phyloP scores from a whole-genome alignment of 2,113 vertebrate genomes.

The Muscicapa adusta region DNA sequence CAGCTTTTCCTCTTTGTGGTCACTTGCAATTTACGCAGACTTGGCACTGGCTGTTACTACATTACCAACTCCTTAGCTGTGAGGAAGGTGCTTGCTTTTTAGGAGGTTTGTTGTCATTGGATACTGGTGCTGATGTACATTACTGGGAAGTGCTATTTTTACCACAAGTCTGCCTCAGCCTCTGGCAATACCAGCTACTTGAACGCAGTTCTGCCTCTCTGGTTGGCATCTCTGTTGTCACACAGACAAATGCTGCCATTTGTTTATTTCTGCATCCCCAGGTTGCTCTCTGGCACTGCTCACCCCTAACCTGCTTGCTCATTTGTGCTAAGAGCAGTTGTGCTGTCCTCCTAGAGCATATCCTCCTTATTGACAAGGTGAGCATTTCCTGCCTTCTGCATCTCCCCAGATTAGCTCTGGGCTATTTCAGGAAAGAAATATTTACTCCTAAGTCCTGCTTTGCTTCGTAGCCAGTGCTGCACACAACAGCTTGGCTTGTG shows the following conservation, averaged over 20 bases:
- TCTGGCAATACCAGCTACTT: constrained; percentile 50
- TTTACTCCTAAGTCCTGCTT: not conserved
- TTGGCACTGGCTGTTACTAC: not conserved
- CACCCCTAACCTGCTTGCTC: not conserved
- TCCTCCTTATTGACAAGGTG: not conserved
- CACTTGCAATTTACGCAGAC: not conserved
- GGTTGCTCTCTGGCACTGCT: not conserved
- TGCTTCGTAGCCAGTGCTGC: not conserved
- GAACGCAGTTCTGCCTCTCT: not conserved
- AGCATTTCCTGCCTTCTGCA: not conserved
- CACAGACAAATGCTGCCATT: not conserved
- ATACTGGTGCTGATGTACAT: constrained; percentile 34
- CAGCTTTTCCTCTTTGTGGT: not conserved
- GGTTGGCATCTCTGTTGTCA: not conserved
- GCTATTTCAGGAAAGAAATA: not conserved
- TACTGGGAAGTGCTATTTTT: constrained; percentile 49
- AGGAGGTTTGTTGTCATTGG: constrained; percentile 40
- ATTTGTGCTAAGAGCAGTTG: not conserved
- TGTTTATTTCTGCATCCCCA: not conserved
- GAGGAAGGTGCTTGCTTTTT: not conserved
- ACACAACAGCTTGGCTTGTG: not conserved
- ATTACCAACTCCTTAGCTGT: not conserved
- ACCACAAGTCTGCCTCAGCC: not conserved
- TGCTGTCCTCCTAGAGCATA: not conserved
- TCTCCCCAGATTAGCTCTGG: not conserved